Conservation (phyloP, 2,797 vertebrate species). For the Pelochelys cantorii region DNA sequence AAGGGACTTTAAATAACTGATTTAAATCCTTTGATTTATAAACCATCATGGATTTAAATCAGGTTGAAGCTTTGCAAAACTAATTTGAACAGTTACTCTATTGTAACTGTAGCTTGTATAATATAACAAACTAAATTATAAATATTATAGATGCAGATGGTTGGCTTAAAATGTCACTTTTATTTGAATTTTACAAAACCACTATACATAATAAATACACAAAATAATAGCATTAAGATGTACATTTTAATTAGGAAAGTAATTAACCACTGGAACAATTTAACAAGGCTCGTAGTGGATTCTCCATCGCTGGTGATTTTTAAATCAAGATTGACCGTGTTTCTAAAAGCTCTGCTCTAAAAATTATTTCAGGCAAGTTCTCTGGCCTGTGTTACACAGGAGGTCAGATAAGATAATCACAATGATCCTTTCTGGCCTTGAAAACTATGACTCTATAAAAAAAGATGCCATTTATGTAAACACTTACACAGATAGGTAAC, state of each 20-base stretch:
- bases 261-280: not conserved
- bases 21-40: accelerated
- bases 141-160: not conserved
- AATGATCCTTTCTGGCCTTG: no score
- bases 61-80: not conserved
- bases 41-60: not conserved
- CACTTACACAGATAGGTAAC: not conserved
- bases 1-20: not conserved
- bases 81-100: not conserved
- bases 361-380: no score
- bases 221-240: not conserved
- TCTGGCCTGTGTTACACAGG: no score
- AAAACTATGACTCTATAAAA: not conserved
- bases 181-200: not conserved
- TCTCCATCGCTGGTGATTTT: not conserved
- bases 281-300: not conserved
- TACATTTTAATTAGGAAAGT: not conserved
- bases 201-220: not conserved
- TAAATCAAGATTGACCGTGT: not conserved
- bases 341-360: not conserved
- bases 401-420: no score
- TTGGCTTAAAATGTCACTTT: not conserved
- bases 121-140: not conserved
- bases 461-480: not conserved
- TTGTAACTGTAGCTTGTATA: not conserved